Evolutionary conservation across 2,888 invertebrate genomes (phyloP).

Genomic region (Merodon equestris): DNA sequence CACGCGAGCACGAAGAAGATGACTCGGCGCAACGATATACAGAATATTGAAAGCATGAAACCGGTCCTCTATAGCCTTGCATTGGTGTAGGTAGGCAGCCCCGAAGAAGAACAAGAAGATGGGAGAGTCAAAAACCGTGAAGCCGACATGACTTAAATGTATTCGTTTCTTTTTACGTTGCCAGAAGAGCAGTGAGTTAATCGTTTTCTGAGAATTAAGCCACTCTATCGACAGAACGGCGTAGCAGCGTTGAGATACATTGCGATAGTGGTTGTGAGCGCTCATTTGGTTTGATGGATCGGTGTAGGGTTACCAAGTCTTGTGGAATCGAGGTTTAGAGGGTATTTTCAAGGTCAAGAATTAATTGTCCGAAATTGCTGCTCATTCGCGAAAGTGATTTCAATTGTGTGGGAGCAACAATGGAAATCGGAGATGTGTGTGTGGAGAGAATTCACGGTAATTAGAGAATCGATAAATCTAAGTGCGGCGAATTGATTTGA

Average conservation of each 20-base stretch:
- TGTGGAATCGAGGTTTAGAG: slow-evolving; percentile 18
- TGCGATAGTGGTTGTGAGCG: not conserved
- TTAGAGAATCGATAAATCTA: too few relatives aligned
- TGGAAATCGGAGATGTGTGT: slow-evolving; percentile 16
- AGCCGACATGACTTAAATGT: slow-evolving; percentile 27
- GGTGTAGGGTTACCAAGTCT: slow-evolving; percentile 53
- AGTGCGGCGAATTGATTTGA: too few relatives aligned
- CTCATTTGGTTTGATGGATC: slow-evolving; percentile 1
- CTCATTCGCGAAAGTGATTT: slow-evolving; percentile 5
- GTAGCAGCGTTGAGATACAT: too few relatives aligned
- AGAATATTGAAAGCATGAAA: slow-evolving; percentile 27
- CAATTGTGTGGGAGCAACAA: not conserved
- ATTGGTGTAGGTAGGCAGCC: slow-evolving; percentile 1
- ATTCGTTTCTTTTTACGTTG: not conserved
- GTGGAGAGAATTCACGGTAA: not conserved
- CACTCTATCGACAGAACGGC: slow-evolving; percentile 7
- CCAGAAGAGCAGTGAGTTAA: slow-evolving; percentile 18
- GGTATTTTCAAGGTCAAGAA: slow-evolving; percentile 55
- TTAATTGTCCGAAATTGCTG: slow-evolving; percentile 29
- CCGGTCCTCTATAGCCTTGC: slow-evolving; percentile 32
- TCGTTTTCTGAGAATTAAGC: slow-evolving; percentile 50
- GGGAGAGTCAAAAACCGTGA: slow-evolving; percentile 23
- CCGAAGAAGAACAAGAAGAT: not conserved
- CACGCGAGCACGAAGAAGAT: slow-evolving; percentile 21
- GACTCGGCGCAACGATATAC: slow-evolving; percentile 27